Conservation (phyloP, 2,113 vertebrate species). For the Microtus montanus region DNA sequence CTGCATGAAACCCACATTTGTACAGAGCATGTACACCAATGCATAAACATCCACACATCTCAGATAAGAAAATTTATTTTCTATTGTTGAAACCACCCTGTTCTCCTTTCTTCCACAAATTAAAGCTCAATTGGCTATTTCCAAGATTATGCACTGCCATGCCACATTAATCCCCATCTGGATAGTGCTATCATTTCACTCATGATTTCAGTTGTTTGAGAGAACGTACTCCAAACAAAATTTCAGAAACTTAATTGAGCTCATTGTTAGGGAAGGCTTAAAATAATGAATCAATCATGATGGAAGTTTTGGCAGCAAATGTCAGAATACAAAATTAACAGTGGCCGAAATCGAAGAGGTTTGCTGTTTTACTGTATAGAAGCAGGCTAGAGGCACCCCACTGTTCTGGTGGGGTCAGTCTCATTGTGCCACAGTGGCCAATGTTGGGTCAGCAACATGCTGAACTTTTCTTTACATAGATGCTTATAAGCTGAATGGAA, state of each 20-base stretch:
- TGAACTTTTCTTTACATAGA: background rate
- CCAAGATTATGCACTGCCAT: background rate
- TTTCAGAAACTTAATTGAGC: background rate
- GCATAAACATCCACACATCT: background rate
- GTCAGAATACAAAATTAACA: background rate
- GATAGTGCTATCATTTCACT: background rate
- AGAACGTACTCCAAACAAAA: constrained; percentile 26
- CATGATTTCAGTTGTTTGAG: background rate
- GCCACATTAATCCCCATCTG: background rate
- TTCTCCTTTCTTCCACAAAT: constrained; percentile 6
- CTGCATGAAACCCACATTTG: background rate
- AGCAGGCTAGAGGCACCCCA: background rate
- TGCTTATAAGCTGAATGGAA: background rate
- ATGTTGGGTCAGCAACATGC: background rate
- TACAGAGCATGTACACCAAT: background rate
- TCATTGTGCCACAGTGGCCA: rapidly evolving
- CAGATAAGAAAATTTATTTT: constrained; percentile 17
- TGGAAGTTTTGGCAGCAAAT: background rate
- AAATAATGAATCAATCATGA: constrained; percentile 12
- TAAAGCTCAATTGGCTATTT: background rate
- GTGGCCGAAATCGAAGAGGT: background rate
- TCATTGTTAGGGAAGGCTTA: background rate
- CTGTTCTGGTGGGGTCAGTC: background rate
- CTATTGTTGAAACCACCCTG: background rate
- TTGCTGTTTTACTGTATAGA: background rate